Percentiles rank a stretch among this genome's conserved stretches.
These are phyloP conservation scores for Apodemus agrarius DNA, from an alignment of 2,797 vertebrate species.

Conservation along the genomic window DNA sequence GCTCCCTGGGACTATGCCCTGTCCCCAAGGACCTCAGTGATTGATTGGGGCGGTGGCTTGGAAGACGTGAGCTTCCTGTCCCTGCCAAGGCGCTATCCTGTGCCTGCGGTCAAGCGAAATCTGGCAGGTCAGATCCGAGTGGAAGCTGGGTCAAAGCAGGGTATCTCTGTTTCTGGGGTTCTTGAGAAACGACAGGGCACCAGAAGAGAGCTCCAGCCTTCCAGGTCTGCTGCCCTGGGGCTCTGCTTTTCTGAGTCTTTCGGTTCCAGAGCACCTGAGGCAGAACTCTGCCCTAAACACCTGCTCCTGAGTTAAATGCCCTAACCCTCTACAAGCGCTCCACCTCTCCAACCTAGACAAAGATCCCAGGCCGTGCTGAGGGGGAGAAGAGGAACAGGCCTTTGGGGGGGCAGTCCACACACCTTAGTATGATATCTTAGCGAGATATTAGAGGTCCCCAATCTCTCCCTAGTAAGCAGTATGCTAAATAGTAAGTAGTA, in stretches of 20 bases:
- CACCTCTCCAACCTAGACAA: background rate
- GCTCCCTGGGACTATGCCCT: background rate
- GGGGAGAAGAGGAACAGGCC: background rate
- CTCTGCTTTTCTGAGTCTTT: background rate
- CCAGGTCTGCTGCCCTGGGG: background rate
- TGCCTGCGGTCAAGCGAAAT: background rate
- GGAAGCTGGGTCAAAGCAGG: background rate
- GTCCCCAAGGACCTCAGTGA: constrained; percentile 39
- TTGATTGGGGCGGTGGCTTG: constrained; percentile 56
- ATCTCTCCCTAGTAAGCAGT: background rate
- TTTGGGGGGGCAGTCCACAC: background rate
- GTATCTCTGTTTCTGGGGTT: background rate
- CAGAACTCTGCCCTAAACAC: background rate
- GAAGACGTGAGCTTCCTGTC: constrained; percentile 52
- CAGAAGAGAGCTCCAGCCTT: background rate
- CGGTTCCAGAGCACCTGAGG: background rate
- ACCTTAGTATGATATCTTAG: background rate
- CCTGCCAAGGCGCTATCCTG: background rate
- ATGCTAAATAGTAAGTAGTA: background rate
- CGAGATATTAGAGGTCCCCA: no score
- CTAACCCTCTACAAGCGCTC: background rate
- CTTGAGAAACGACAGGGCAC: background rate
- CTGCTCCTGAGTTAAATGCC: constrained; percentile 17
- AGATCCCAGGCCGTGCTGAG: background rate
- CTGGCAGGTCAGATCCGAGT: background rate